phyloP scores from a whole-genome alignment of 1,140 invertebrate genomes.

The Oryctes rhinoceros region DNA sequence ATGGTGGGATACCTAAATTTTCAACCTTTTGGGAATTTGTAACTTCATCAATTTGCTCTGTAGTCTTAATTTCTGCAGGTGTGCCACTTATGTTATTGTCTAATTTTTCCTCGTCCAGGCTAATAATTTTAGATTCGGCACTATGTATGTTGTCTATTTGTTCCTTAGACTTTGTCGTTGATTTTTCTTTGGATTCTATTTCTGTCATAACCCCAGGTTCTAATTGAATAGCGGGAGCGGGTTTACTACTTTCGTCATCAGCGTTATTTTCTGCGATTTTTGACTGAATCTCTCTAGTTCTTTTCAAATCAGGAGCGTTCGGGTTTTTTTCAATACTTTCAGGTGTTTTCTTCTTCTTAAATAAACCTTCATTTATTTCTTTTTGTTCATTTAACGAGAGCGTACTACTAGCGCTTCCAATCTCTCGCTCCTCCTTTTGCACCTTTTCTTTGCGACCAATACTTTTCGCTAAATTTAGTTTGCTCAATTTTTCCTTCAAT shows the following conservation, averaged over 20 bases:
- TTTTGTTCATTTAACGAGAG: background rate
- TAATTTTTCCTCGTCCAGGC: background rate
- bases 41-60: no score
- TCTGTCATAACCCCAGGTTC: background rate
- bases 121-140: background rate
- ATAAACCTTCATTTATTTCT: background rate
- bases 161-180: background rate
- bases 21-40: no score
- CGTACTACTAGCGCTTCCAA: background rate
- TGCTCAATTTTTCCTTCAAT: slow-evolving; percentile 14
- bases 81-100: no score
- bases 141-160: background rate
- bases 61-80: no score
- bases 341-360: background rate
- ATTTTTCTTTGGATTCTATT: background rate
- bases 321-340: background rate
- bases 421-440: background rate
- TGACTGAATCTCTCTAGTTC: background rate
- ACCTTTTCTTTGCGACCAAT: slow-evolving; percentile 10
- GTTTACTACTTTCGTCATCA: background rate
- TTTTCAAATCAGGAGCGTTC: background rate
- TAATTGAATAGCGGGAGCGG: background rate
- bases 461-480: background rate
- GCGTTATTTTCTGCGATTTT: background rate
- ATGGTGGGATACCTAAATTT: no score